Base-by-base conservation (phyloP, 2,888 invertebrate species). In the Platycheirus albimanus region DNA sequence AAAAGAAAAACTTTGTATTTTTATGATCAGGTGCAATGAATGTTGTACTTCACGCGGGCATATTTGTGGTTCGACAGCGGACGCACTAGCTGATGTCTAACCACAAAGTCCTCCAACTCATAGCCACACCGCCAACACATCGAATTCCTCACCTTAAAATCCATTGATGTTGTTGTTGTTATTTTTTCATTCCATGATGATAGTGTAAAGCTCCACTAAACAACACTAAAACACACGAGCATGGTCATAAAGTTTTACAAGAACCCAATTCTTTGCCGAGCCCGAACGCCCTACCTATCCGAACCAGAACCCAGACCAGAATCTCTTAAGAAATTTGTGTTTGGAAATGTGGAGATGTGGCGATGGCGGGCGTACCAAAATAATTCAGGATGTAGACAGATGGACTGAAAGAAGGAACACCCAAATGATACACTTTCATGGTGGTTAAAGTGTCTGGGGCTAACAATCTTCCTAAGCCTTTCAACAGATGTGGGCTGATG, bases 21-120 rank as follows among this genome's bases (percentile, higher is more conserved):
- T 69, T 80, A 75, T 56, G 19, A 24, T 64, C 72, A 67, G 80
- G 75, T 80, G 75, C 70, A 80, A 76, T 80, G 80, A 80, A 76
- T 76, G 80, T 75, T 80, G 54, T 74, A 74, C 67, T 74, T 54
- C 63, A 63, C 69, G 47, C 38, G 56, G 76, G 58, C 58, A 58
- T 70, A 80, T 75, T 80, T 75, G 75, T 70, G 66, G 49, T 72
- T 15, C 24, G 58, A 78, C 77, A 43, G 49, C 66, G 51, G 54
- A 41, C 79, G 24, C 24, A 71, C 41, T 30, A 41, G 66, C 33
- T 64, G 64, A n/a, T n/a, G n/a, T n/a, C n/a, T n/a, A n/a, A n/a
- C 77, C 70, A 70, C 54, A 38, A 51, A 56, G 56, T n/a, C n/a
- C 54, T 70, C 58, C 63, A 54, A 77, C 70, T 28, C 45, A 36